Conservation (phyloP, 1,140 invertebrate genomes). For the Drosophila orena region DNA sequence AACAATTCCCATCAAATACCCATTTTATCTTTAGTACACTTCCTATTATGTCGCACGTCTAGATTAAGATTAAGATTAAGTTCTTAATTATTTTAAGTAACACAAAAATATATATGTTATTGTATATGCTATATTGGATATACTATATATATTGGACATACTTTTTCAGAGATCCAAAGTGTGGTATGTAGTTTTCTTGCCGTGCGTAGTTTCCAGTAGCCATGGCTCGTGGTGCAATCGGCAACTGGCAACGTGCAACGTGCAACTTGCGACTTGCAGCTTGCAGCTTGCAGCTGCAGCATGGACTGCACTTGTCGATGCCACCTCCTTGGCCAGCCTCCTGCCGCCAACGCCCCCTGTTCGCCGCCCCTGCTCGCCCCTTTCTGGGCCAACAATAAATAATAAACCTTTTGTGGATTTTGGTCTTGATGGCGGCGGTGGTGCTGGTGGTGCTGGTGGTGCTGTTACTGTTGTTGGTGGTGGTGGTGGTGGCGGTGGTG, state of each 20-base stretch:
- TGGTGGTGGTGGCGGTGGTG: constrained; percentile 54
- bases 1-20: background rate
- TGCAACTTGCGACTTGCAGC: constrained; percentile 42
- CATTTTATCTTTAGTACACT: no score
- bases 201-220: constrained; percentile 38
- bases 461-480: constrained; percentile 31
- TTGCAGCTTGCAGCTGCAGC: constrained; percentile 53
- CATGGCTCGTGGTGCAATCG: constrained; percentile 55
- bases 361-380: constrained; percentile 30
- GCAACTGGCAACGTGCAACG: constrained; percentile 35
- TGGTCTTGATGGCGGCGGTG: constrained; percentile 72
- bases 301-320: constrained; percentile 63
- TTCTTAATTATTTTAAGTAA: no score
- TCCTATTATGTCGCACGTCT: no score
- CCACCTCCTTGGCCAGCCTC: constrained; percentile 37
- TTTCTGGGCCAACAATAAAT: constrained; percentile 73
- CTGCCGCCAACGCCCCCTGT: constrained; percentile 1
- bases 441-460: constrained; percentile 17
- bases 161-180: background rate
- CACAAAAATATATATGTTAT: background rate
- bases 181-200: constrained; percentile 5
- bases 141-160: no score
- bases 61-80: no score
- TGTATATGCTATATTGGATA: no score
- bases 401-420: constrained; percentile 83